Evolutionary conservation across 1,140 invertebrate species (phyloP), one percentile per base, ranked within the genome.

Genomic region (Aplysia californica): DNA sequence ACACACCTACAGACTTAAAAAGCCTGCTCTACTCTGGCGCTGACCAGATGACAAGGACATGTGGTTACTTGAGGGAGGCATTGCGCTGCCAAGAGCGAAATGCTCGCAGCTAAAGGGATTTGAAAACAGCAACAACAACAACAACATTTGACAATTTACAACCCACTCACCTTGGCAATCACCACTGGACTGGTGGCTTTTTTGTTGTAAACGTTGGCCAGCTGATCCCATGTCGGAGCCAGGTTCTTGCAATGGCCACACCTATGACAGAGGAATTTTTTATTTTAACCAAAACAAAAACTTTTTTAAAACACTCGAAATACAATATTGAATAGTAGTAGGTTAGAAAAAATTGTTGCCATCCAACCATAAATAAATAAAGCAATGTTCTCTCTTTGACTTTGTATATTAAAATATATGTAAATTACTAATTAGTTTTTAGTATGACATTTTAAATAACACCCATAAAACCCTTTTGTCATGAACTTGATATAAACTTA

Each of bases 201-300:
- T 90, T 91, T 21, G 96, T 97, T 90, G 97, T 97, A 2, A 98
- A 92, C 87, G 41, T 94, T 93, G 38, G 98, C 98, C 29, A 98
- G 97, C 85, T 95, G 93, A 36, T 95, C 95, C 97, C 97, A 99
- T 76, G 96, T 94, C 0, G 97, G 97, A 64, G 95, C 96, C 20
- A 99, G 91, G 86, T 95, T 96, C 90, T 99, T 98, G 84, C 98
- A 99, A 89, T 99, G 90, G 21, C 91, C 91, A 80, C 92, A 91
- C 90, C 91, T 91, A 0, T 97, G 97, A 21, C 97, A 97, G 90
- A 94, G 98, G 92, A 99, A 2, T 36, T 50, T 18, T 36, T 21
- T 33, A 66, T 18, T 61, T 18, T 10, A 31, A 26, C 26, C 10
- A 6, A 10, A 6, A 61, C 6, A 29, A 26, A 10, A 61, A 61